Evolutionary conservation across 2,888 invertebrate genomes (phyloP).

Genomic region (Odontocerum albicorne): DNA sequence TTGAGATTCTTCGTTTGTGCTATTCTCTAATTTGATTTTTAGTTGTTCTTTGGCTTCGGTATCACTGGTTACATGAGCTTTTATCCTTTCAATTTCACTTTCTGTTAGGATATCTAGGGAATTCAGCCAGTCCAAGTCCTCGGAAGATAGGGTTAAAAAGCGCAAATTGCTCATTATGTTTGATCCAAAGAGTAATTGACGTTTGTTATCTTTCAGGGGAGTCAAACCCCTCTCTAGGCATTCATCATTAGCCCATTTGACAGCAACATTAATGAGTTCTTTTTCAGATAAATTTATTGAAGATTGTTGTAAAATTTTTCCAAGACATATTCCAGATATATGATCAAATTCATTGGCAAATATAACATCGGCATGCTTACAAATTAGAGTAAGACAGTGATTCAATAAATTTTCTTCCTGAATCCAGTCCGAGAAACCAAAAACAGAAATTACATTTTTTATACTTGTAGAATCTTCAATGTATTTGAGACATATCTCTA

Average conservation of each 20-base stretch:
- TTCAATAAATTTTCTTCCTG: slow-evolving; percentile 57
- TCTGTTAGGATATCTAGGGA: slow-evolving; percentile 46
- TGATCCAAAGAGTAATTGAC: slow-evolving; percentile 48
- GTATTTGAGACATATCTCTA: slow-evolving; percentile 55
- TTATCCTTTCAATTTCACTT: slow-evolving; percentile 40
- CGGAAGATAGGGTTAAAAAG: slow-evolving; percentile 46
- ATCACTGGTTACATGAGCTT: slow-evolving; percentile 2
- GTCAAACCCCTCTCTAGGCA: slow-evolving; percentile 51
- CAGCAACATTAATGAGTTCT: slow-evolving; percentile 55
- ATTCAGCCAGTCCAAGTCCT: slow-evolving; percentile 49
- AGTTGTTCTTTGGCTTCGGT: slow-evolving; percentile 20
- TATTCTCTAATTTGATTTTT: slow-evolving; percentile 34
- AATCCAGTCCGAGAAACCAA: slow-evolving; percentile 62
- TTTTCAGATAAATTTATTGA: slow-evolving; percentile 56
- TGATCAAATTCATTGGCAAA: slow-evolving; percentile 53
- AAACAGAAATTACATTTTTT: slow-evolving; percentile 59
- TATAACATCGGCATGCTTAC: slow-evolving; percentile 58
- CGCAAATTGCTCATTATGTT: slow-evolving; percentile 53
- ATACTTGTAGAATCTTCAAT: slow-evolving; percentile 58
- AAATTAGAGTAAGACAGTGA: slow-evolving; percentile 58
- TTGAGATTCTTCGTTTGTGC: slow-evolving; percentile 41
- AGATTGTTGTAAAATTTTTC: slow-evolving; percentile 53
- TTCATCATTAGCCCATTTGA: slow-evolving; percentile 59
- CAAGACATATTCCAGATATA: slow-evolving; percentile 54
- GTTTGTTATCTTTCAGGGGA: slow-evolving; percentile 49